Percentiles rank a stretch among this genome's conserved stretches.
phyloP scores from a whole-genome alignment of 2,888 invertebrate species.

The Drosophila recens region DNA sequence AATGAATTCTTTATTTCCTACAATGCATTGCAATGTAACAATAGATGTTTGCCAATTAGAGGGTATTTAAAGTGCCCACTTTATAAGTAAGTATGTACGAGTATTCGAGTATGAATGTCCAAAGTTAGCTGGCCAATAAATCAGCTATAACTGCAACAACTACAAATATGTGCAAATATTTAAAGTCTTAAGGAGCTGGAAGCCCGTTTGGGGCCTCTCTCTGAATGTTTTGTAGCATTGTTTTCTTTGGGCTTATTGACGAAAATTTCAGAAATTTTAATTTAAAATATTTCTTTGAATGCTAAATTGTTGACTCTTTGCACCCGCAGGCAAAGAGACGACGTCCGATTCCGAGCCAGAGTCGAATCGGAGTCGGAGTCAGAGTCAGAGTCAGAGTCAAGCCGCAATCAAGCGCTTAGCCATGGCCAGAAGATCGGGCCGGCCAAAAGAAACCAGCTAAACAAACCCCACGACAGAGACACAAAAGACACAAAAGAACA shows the following conservation, averaged over 20 bases:
- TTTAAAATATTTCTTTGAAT: slow-evolving; percentile 85
- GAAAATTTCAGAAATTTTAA: slow-evolving; percentile 85
- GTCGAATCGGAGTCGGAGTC: neutral
- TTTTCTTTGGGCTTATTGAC: slow-evolving; percentile 71
- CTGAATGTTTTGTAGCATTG: slow-evolving; percentile 60
- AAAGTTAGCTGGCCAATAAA: slow-evolving; percentile 42
- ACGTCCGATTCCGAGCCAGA: slow-evolving; percentile 1
- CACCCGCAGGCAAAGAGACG: slow-evolving; percentile 48
- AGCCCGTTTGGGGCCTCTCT: slow-evolving; percentile 9
- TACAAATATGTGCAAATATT: slow-evolving; percentile 73
- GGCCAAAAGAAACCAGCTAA: slow-evolving; percentile 70
- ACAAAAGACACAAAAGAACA: slow-evolving; percentile 65
- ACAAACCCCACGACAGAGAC: slow-evolving; percentile 67
- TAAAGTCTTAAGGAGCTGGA: slow-evolving; percentile 51
- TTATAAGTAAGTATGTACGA: slow-evolving; percentile 12
- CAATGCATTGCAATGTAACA: neutral
- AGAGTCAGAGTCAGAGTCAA: slow-evolving; percentile 20
- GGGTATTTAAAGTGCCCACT: slow-evolving; percentile 26
- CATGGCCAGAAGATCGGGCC: slow-evolving; percentile 29
- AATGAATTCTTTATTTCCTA: neutral
- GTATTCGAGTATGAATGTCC: neutral
- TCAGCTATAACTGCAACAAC: slow-evolving; percentile 44
- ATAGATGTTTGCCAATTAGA: slow-evolving; percentile 43
- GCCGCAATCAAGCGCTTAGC: slow-evolving; percentile 47
- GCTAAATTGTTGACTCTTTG: slow-evolving; percentile 81